phyloP scores from a whole-genome alignment of 2,888 invertebrate genomes.

The Andrena trimmerana region DNA sequence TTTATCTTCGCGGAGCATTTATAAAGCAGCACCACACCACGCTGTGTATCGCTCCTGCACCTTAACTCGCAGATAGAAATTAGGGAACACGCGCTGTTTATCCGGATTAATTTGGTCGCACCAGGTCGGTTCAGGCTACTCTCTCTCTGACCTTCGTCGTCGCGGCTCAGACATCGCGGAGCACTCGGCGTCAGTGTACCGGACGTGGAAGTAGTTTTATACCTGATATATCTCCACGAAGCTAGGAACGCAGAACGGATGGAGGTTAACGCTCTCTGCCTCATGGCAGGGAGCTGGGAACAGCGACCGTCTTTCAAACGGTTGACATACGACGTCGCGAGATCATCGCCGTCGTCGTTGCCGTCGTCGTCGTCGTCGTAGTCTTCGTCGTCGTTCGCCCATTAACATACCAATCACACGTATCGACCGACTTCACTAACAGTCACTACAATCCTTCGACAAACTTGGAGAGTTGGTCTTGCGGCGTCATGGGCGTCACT shows the following conservation, averaged over 20 bases:
- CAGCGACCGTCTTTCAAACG: constrained; percentile 53
- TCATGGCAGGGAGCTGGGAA: constrained; percentile 56
- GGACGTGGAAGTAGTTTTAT: constrained; percentile 61
- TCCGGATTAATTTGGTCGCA: constrained; percentile 64
- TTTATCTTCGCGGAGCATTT: constrained; percentile 55
- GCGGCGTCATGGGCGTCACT: constrained; percentile 93
- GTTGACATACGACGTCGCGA: constrained; percentile 46
- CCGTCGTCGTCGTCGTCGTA: constrained; percentile 18
- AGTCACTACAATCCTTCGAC: constrained; percentile 97
- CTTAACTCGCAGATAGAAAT: constrained; percentile 62
- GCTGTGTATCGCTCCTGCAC: constrained; percentile 59
- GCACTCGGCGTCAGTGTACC: constrained; percentile 51
- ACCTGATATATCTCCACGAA: constrained; percentile 62
- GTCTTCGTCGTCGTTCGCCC: constrained; percentile 46
- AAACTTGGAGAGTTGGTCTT: constrained; percentile 97
- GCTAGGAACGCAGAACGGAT: constrained; percentile 72
- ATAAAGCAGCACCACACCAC: constrained; percentile 57
- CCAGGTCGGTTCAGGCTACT: constrained; percentile 36
- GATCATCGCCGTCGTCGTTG: constrained; percentile 34
- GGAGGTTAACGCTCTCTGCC: constrained; percentile 52
- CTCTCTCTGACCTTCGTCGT: constrained; percentile 43
- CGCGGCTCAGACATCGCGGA: constrained; percentile 19
- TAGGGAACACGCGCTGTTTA: constrained; percentile 61
- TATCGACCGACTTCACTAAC: constrained; percentile 75
- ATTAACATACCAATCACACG: constrained; percentile 62